Base-by-base conservation (phyloP, 2,888 invertebrate genomes). In the Halictus quadricinctus region DNA sequence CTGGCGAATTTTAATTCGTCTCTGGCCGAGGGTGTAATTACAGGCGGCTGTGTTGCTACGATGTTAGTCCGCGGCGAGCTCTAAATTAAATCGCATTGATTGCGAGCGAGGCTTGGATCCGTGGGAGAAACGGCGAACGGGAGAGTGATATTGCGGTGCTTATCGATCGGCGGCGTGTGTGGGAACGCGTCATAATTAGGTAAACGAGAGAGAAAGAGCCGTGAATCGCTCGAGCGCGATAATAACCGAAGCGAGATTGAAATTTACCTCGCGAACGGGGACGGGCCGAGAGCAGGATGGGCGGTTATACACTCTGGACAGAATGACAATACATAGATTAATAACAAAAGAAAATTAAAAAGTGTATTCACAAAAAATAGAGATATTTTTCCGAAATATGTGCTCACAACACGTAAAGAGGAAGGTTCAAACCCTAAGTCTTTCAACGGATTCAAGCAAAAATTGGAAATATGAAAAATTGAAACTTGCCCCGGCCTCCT, bases 11-110 rank as follows among this genome's bases (percentile, higher is more conserved):
- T 87, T 85, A 83, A 85, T 87, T 83, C 91, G 88, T 89, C 88
- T 43, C 86, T 29, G 87, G 88, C 41, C 10, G 88, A 88, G 89
- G 87, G 88, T 91, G 90, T 91, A 92, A 92, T 93, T 93, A 92
- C 88, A 91, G 85, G 90, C 50, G 79, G 83, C 74, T 72, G 69
- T 76, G 86, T 88, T 58, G 10, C 58, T 58, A n/a, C 87, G 88
- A 88, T 90, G 87, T 80, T 80, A 82, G 83, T 83, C 88, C 88
- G 88, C 81, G 87, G 89, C 89, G 87, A 90, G 88, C 84, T 90
- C 88, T 84, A 84, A 91, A 92, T 92, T 89, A 91, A 92, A 92
- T 89, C 86, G 70, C 83, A 72, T 25, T 41, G 79, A 82, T 86
- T 66, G 81, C 87, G 18, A 36, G 69, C 75, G 29, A 18, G 36